Evolutionary conservation across 2,797 vertebrate species (phyloP), one percentile per base, ranked within the genome.

Genomic region (Avahi laniger): DNA sequence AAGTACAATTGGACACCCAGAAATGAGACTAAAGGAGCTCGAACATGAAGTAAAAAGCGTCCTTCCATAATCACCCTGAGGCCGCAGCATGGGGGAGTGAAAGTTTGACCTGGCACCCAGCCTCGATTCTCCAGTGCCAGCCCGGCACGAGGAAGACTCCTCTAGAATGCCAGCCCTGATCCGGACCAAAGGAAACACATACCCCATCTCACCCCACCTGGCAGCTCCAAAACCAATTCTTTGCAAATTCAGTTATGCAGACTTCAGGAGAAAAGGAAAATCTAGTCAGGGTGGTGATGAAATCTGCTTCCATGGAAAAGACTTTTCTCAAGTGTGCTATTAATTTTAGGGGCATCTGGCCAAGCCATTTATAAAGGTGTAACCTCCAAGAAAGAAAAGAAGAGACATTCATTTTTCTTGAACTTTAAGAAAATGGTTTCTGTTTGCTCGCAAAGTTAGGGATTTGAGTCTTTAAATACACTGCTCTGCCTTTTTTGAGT

Each of bases 291-390:
- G 65, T 20, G 78, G 73, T 70, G 78, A 90, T 82, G 63, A 91
- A 43, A 94, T 96, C 85, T 75, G 76, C 88, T 92, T 94, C 88
- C 75, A 90, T 30, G 67, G 72, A 93, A 95, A 61, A 93, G 69
- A 85, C 57, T 96, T 92, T 84, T 84, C 85, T 94, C 46, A 59
- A 26, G 75, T 38, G 57, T 84, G 76, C 79, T 92, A 63, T 69
- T 95, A 89, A 94, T 96, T 84, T 93, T 95, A 93, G 89, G 67
- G 79, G 81, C 84, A 90, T 69, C 81, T 88, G 63, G 93, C 82
- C 85, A 92, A 92, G 75, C 22, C 59, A 88, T 89, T 89, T 76
- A 67, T 57, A 86, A 93, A 93, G 82, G n/a, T 78, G 76, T 52
- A 59, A 33, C 76, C 85, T 90, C 65, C 43, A 54, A 82, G 79